These are phyloP conservation scores for Zoanthus sansibaricus DNA, from an alignment of 92 coral and sea anemone species.

Conservation along the genomic window DNA sequence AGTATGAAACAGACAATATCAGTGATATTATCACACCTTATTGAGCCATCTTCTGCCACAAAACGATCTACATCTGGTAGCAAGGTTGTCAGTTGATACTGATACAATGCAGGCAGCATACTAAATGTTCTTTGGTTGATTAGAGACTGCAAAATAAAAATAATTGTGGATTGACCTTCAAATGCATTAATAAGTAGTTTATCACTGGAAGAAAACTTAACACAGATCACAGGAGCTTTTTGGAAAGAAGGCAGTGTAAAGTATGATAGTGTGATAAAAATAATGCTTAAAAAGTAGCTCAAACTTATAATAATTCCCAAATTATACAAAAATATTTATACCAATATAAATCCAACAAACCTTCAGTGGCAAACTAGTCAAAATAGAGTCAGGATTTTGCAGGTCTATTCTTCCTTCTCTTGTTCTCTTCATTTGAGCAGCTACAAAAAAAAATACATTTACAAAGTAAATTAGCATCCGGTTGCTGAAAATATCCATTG, in stretches of 20 bases:
- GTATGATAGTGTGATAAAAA: too few species aligned
- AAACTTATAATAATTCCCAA: too few species aligned
- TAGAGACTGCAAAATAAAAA: slow-evolving; percentile 69
- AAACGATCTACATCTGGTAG: slow-evolving; percentile 87
- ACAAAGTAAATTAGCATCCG: too few species aligned
- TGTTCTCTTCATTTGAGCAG: slow-evolving; percentile 96
- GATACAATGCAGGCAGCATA: slow-evolving; percentile 88
- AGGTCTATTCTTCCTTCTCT: slow-evolving; percentile 95
- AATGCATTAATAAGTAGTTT: too few species aligned
- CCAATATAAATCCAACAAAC: slow-evolving; percentile 56
- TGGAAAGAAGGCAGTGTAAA: too few species aligned
- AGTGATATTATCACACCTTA: slow-evolving; percentile 22
- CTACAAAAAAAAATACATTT: slow-evolving; percentile 34
- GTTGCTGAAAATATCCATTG: not conserved
- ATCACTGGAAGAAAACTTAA: too few species aligned
- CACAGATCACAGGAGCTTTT: too few species aligned
- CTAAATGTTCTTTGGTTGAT: slow-evolving; percentile 87
- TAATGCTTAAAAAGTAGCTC: too few species aligned
- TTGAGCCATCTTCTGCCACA: slow-evolving; percentile 67
- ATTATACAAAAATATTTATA: not conserved
- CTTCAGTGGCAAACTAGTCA: slow-evolving; percentile 84
- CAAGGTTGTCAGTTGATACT: slow-evolving; percentile 80
- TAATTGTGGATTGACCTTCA: not conserved
- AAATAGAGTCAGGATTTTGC: slow-evolving; percentile 95
- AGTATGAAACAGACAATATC: not conserved